These are phyloP conservation scores for Rhogogaster chlorosoma DNA, from an alignment of 2,888 invertebrate species.

Conservation along the genomic window DNA sequence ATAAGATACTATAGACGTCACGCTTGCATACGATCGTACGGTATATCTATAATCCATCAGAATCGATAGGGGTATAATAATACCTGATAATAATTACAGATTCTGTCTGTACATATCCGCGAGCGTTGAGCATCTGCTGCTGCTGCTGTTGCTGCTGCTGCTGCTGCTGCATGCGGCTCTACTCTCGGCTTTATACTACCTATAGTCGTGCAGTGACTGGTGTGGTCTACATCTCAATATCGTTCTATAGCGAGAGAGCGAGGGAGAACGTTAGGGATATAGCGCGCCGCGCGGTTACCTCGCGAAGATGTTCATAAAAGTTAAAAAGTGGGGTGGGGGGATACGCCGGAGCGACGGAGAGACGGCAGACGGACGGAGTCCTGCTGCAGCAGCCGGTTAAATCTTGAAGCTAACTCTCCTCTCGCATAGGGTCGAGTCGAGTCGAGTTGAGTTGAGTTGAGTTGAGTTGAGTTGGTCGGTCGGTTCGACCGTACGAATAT, in stretches of 20 bases:
- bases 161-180: background rate
- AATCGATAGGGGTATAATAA: slow-evolving; percentile 26
- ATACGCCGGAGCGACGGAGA: slow-evolving; percentile 26
- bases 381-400: slow-evolving; percentile 30
- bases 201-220: background rate
- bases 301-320: slow-evolving; percentile 48
- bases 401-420: slow-evolving; percentile 21
- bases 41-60: background rate
- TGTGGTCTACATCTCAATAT: slow-evolving; percentile 51
- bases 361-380: background rate
- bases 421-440: background rate
- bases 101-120: background rate
- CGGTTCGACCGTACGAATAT: background rate
- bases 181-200: background rate
- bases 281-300: slow-evolving; percentile 8
- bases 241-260: slow-evolving; percentile 33
- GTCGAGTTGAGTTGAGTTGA: background rate
- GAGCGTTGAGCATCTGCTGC: slow-evolving; percentile 34
- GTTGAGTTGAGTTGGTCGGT: background rate
- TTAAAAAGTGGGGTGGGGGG: background rate
- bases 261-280: slow-evolving; percentile 56
- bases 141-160: background rate
- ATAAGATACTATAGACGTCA: background rate
- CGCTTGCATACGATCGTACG: background rate
- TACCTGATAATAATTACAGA: slow-evolving; percentile 38